Evolutionary conservation across 92 coral and sea anemone genomes (phyloP), one percentile per base, ranked within the genome.

Genomic region (Umimayanthus chanpuru): DNA sequence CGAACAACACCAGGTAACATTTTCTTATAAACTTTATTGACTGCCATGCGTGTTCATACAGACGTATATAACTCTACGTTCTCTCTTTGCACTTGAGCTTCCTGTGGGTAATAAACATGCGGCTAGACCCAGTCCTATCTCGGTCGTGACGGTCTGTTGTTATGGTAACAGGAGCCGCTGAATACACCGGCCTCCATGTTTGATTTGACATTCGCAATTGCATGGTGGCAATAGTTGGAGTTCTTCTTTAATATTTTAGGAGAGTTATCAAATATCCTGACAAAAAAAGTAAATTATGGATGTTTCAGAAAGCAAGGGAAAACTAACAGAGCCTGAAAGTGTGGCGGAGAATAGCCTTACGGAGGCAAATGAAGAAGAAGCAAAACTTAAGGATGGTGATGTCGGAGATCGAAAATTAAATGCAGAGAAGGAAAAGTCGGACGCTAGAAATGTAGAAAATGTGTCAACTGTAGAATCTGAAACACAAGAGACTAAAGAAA

Each of bases 141-240:
- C 68, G 68, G 68, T 1, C 26, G 68, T 18, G 68, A 61, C 68
- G 4, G 26, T 20, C 55, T 1, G 87, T 83, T 83, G 87, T 28
- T 70, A 83, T 83, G 87, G 87, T 70, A 83, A 83, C 87, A 10
- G 1, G 1, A 44, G 38, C 86, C 40, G 78, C 66, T 49, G 16
- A 44, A 83, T 70, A 83, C 87, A 83, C 39, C 6, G 87, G 39
- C 49, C 78, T 65, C 76, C 85, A 82, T 82, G 86, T 82, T 82
- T 70, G 67, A 70, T 70, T 39, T 18, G 43, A 68, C 18, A 47
- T 41, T 30, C 39, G 20, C 10, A 23, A 44, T 44, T 23, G 61
- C n/a, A 40, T 67, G 12, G 66, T 78, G 15, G 77, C 77, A 73
- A 6, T 25, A 30, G 18, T 30, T 73, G 36, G 77, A 30, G 44